phyloP scores from a whole-genome alignment of 2,113 vertebrate species.

The Helogale parvula region DNA sequence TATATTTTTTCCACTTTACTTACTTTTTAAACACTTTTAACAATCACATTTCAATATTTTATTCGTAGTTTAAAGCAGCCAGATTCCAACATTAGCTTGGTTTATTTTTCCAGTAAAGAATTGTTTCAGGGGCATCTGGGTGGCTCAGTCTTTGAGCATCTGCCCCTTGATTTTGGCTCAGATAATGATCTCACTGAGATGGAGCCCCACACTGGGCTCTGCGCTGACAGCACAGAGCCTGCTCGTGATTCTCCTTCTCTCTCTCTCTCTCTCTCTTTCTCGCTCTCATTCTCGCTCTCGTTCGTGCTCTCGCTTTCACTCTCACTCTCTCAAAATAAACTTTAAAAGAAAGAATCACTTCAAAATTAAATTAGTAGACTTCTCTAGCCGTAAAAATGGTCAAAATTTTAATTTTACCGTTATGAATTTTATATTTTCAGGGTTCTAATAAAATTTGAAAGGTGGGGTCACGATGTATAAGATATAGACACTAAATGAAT shows the following conservation, averaged over 20 bases:
- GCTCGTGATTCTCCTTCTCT: too few species aligned
- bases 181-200: too few species aligned
- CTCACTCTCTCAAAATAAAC: too few species aligned
- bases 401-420: conserved; percentile 1
- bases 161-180: too few species aligned
- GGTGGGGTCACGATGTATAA: background rate
- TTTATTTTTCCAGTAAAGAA: background rate
- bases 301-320: too few species aligned
- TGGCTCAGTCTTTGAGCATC: too few species aligned
- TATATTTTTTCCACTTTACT: background rate
- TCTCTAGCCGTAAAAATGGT: background rate
- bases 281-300: too few species aligned
- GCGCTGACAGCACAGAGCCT: too few species aligned
- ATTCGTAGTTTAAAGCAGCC: background rate
- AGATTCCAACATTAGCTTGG: background rate
- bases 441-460: background rate
- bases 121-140: background rate
- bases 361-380: background rate
- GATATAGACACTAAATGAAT: background rate
- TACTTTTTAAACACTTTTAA: background rate
- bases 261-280: too few species aligned
- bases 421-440: background rate
- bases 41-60: background rate
- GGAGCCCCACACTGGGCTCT: too few species aligned
- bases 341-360: background rate